Conservation (phyloP, 2,888 invertebrate species). For the Archips xylosteana region DNA sequence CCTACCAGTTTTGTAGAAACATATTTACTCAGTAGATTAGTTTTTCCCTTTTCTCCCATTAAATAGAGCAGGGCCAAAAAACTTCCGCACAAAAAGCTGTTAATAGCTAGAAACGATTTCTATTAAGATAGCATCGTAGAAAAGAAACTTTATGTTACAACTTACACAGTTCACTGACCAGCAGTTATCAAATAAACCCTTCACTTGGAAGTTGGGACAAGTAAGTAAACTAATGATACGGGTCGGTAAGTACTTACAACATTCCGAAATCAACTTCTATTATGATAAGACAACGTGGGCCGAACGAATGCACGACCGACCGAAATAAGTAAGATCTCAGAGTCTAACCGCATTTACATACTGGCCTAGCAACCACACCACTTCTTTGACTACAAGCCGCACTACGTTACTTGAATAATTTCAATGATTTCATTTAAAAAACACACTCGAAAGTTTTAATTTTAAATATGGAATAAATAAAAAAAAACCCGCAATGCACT, state of each 20-base stretch:
- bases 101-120: conserved; percentile 21
- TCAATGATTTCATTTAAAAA: not conserved
- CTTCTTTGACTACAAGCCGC: not conserved
- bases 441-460: not conserved
- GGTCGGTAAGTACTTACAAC: conserved; percentile 34
- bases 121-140: conserved; percentile 14
- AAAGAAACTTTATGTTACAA: conserved; percentile 15
- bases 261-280: conserved; percentile 40
- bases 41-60: not conserved
- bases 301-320: conserved; percentile 15
- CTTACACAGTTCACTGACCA: conserved; percentile 24
- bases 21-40: not conserved
- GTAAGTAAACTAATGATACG: conserved; percentile 38
- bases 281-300: conserved; percentile 38
- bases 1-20: too few relatives aligned
- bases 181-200: conserved; percentile 26
- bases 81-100: conserved; percentile 1
- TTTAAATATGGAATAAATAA: conserved; percentile 1
- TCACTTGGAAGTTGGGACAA: conserved; percentile 18
- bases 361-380: conserved; percentile 32
- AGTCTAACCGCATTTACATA: conserved; percentile 31
- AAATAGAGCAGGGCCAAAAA: not conserved
- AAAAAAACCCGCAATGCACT: conserved; percentile 13
- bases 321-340: conserved; percentile 6
- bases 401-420: not conserved